phyloP scores from a whole-genome alignment of 92 coral and sea anemone genomes.

The Parazoanthus darwini region DNA sequence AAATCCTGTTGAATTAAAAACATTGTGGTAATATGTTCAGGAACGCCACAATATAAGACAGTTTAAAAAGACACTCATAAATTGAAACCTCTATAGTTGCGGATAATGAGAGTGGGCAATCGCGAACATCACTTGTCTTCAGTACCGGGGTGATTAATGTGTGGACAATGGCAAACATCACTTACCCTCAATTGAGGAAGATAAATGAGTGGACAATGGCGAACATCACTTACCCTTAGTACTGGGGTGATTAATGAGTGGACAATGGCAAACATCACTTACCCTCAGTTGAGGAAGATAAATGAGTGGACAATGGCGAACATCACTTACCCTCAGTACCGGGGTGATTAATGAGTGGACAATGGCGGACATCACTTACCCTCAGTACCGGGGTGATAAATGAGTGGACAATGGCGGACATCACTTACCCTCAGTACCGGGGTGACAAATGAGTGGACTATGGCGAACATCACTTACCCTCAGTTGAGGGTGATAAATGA shows the following conservation, averaged over 20 bases:
- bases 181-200: slow-evolving; percentile 61
- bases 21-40: not conserved
- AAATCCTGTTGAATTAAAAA: slow-evolving; percentile 36
- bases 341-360: too few species aligned
- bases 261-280: slow-evolving; percentile 5
- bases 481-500: too few species aligned
- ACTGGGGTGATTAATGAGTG: too few species aligned
- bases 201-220: too few species aligned
- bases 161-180: not conserved
- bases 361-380: slow-evolving; percentile 38
- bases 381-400: not conserved
- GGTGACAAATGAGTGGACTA: too few species aligned
- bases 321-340: slow-evolving; percentile 44
- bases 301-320: too few species aligned
- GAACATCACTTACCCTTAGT: slow-evolving; percentile 43
- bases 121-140: slow-evolving; percentile 41
- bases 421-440: slow-evolving; percentile 49
- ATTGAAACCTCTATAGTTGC: not conserved
- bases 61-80: not conserved
- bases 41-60: not conserved
- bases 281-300: slow-evolving; percentile 19
- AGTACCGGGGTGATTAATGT: too few species aligned
- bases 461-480: slow-evolving; percentile 45
- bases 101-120: too few species aligned
- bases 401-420: not conserved